Percentiles rank a stretch among this genome's conserved stretches.
These are phyloP conservation scores for Acromyrmex charruanus DNA, from an alignment of 1,140 invertebrate species.

Conservation along the genomic window DNA sequence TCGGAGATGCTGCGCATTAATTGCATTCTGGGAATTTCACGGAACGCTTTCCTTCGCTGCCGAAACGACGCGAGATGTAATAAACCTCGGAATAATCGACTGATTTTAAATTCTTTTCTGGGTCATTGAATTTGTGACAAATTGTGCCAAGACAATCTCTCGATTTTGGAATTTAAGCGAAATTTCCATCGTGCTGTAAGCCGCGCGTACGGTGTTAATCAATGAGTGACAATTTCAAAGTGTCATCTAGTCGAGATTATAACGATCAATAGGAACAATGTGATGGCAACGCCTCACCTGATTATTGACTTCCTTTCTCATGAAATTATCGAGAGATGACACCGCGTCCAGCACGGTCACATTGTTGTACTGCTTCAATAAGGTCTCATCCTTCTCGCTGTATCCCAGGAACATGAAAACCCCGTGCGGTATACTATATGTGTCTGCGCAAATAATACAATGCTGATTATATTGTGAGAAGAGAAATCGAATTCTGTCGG, in stretches of 20 bases:
- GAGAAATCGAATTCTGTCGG: neutral
- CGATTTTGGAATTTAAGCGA: neutral
- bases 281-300: constrained; percentile 86
- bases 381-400: constrained; percentile 94
- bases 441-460: constrained; percentile 86
- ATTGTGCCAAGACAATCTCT: constrained; percentile 8
- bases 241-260: constrained; percentile 6
- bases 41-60: neutral
- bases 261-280: neutral
- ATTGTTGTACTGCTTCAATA: constrained; percentile 92
- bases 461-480: neutral
- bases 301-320: constrained; percentile 90
- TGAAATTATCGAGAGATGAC: constrained; percentile 91
- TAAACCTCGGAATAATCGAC: constrained; percentile 52
- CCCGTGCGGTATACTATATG: constrained; percentile 92
- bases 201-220: neutral
- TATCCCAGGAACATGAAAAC: constrained; percentile 95
- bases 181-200: neutral
- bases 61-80: constrained; percentile 37
- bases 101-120: constrained; percentile 29
- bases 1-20: constrained; percentile 57
- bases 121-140: neutral
- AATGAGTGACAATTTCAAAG: neutral
- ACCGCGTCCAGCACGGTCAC: constrained; percentile 93
- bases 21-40: constrained; percentile 61